A percentile compares a stretch with the other conserved stretches of the same genome.
Conservation (phyloP, 2,888 invertebrate species). For the Diogma glabrata region DNA sequence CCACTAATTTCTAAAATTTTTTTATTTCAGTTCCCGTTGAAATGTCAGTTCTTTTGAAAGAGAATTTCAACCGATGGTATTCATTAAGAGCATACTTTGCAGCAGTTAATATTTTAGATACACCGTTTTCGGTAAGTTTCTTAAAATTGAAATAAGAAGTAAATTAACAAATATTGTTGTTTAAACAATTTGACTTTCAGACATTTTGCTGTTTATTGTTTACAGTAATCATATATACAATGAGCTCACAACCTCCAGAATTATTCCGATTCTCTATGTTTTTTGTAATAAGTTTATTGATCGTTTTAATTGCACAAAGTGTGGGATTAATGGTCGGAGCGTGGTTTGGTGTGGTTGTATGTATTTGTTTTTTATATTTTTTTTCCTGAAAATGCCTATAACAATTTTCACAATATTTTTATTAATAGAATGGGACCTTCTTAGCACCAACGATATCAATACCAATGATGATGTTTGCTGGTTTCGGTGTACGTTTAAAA, state of each 20-base stretch:
- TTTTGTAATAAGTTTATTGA: constrained; percentile 65
- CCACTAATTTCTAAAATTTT: neutral
- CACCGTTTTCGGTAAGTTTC: constrained; percentile 61
- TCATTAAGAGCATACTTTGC: constrained; percentile 71
- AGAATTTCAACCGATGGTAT: constrained; percentile 84
- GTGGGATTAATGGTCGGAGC: constrained; percentile 88
- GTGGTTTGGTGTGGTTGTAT: constrained; percentile 71
- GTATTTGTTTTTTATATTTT: constrained; percentile 28
- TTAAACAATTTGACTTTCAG: constrained; percentile 34
- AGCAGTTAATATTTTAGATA: constrained; percentile 62
- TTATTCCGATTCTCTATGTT: constrained; percentile 72
- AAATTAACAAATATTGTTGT: no score
- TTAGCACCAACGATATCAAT: constrained; percentile 83
- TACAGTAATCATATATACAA: constrained; percentile 65
- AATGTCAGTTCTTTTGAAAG: constrained; percentile 68
- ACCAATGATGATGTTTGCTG: constrained; percentile 94
- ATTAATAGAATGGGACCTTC: constrained; percentile 80
- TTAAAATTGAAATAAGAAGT: no score
- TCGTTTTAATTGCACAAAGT: constrained; percentile 84
- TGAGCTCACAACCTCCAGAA: constrained; percentile 84
- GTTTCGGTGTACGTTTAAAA: constrained; percentile 81
- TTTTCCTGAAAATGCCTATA: neutral
- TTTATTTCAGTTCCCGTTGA: constrained; percentile 51
- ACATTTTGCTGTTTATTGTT: constrained; percentile 58
- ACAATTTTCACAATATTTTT: constrained; percentile 11